Evolutionary conservation across 2,113 vertebrate genomes (phyloP).

Genomic region (Genyomyrus donnyi): DNA sequence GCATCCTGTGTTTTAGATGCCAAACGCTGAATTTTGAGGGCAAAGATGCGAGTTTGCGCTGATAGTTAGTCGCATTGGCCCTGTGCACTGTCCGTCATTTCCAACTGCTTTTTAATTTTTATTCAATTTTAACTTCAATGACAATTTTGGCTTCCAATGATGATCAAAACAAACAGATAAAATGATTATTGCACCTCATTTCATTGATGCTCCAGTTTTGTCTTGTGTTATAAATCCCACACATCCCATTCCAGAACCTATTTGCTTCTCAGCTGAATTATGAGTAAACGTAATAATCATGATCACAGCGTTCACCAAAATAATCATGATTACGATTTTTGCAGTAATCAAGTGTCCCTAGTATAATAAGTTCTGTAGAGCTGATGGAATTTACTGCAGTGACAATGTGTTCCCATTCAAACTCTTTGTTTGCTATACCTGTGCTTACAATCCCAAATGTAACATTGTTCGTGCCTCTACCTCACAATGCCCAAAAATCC

Average conservation of each 20-base stretch:
- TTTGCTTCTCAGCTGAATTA: background rate
- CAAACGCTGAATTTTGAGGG: no score
- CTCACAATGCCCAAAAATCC: background rate
- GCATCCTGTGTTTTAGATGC: no score
- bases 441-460: background rate
- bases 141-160: no score
- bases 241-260: no score
- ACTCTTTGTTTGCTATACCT: background rate
- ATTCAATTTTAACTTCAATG: no score
- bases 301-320: no score
- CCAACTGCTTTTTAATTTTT: no score
- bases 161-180: background rate
- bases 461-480: background rate
- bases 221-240: no score
- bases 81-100: no score
- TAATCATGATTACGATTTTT: background rate
- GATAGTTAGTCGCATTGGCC: no score
- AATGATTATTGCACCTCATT: background rate
- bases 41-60: no score
- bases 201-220: background rate
- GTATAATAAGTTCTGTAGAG: background rate
- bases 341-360: background rate
- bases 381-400: background rate
- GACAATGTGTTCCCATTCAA: background rate
- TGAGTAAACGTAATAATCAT: no score